These are phyloP conservation scores for Ochotona princeps DNA, from an alignment of 2,113 vertebrate species.

Conservation along the genomic window DNA sequence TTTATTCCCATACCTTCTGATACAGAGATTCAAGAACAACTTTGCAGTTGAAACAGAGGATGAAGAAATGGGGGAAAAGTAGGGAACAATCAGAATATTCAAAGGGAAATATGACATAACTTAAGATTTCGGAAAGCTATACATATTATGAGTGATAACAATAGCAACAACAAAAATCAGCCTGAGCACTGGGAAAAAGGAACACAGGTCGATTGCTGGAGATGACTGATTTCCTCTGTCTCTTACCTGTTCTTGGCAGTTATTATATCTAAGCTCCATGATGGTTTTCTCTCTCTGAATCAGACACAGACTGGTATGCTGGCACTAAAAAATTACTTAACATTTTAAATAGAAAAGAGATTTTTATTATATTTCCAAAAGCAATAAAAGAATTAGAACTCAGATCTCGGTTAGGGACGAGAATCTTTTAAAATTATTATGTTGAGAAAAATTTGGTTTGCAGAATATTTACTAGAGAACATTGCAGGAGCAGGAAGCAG, in stretches of 20 bases:
- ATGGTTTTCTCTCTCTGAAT: neutral
- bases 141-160: neutral
- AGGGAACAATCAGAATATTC: neutral
- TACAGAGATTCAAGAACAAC: neutral
- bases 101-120: neutral
- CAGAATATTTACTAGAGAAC: neutral
- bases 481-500: neutral
- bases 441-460: neutral
- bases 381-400: neutral
- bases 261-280: neutral
- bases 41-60: neutral
- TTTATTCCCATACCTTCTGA: too few relatives aligned
- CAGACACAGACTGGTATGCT: neutral
- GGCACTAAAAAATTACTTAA: neutral
- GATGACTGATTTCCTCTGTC: neutral
- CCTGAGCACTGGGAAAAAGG: neutral
- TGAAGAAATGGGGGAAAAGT: neutral
- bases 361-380: neutral
- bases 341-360: slow-evolving; percentile 18
- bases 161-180: neutral
- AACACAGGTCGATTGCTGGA: neutral
- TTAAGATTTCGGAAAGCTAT: neutral
- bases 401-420: neutral
- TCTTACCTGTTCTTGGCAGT: neutral
- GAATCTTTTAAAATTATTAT: neutral